Evolutionary conservation across 1,140 invertebrate species (phyloP).

Genomic region (Bradysia coprophila): DNA sequence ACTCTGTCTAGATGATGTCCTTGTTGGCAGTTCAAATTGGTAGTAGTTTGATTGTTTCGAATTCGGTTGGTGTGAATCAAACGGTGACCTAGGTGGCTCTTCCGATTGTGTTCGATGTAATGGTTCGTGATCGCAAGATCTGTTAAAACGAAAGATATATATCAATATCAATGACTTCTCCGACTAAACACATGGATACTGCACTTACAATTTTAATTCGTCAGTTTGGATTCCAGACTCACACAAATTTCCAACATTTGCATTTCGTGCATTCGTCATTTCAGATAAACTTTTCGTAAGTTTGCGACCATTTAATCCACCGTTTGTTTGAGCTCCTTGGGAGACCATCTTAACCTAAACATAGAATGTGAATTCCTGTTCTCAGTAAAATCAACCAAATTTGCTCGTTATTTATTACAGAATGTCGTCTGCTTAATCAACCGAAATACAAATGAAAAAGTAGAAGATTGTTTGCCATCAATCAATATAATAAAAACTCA

Average conservation of each 20-base stretch:
- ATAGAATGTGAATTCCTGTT: no score
- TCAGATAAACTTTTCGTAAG: constrained; percentile 71
- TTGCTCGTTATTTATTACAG: no score
- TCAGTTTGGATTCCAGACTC: constrained; percentile 3
- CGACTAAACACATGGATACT: background rate
- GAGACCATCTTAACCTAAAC: constrained; percentile 66
- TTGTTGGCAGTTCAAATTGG: background rate
- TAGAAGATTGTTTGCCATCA: no score
- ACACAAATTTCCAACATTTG: constrained; percentile 2
- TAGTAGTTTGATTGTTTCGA: background rate
- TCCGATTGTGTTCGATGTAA: constrained; percentile 65
- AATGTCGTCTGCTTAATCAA: no score
- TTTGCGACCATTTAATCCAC: constrained; percentile 44
- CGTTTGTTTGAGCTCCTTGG: constrained; percentile 75
- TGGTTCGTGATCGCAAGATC: constrained; percentile 42
- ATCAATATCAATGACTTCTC: background rate
- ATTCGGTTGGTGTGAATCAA: constrained; percentile 8
- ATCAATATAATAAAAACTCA: no score
- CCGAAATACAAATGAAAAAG: no score
- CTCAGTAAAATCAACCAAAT: no score
- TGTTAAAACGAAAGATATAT: constrained; percentile 8
- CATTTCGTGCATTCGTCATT: constrained; percentile 25
- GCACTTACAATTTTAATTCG: constrained; percentile 1
- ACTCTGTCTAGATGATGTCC: constrained; percentile 2
- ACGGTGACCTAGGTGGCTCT: constrained; percentile 54